phyloP scores from a whole-genome alignment of 2,113 vertebrate genomes.

The Lagopus leucura region DNA sequence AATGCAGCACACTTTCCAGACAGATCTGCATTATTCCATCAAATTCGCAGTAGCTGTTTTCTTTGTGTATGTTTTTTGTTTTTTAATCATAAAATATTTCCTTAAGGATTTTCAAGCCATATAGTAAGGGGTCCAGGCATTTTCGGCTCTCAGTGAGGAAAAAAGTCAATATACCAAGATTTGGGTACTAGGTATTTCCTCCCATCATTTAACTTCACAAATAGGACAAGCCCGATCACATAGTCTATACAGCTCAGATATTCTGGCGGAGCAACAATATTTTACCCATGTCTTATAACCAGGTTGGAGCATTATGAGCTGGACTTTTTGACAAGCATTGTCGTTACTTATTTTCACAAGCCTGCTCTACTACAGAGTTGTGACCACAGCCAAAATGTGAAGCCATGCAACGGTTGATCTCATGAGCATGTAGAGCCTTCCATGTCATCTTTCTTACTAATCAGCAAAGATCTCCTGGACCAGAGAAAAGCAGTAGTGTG shows the following conservation, averaged over 20 bases:
- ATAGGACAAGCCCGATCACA: neutral
- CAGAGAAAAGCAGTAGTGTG: neutral
- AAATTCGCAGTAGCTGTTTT: conserved; percentile 25
- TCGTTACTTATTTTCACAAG: neutral
- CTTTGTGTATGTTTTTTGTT: neutral
- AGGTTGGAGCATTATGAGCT: neutral
- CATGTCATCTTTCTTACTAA: neutral
- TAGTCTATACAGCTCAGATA: neutral
- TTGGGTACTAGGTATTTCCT: neutral
- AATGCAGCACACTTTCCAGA: conserved; percentile 7
- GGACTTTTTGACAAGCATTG: neutral
- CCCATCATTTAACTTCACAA: neutral
- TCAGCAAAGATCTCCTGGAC: neutral
- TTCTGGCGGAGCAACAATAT: neutral
- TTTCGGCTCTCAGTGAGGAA: neutral
- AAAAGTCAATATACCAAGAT: neutral
- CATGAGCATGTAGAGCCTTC: neutral
- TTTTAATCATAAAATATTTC: conserved; percentile 24
- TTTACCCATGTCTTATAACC: neutral
- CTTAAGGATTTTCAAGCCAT: neutral
- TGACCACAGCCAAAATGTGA: neutral
- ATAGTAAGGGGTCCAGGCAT: neutral
- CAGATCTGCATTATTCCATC: conserved; percentile 21
- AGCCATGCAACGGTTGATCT: neutral
- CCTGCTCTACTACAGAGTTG: neutral